These are phyloP conservation scores for Melitaea athalia DNA, from an alignment of 2,888 invertebrate genomes.

Conservation along the genomic window DNA sequence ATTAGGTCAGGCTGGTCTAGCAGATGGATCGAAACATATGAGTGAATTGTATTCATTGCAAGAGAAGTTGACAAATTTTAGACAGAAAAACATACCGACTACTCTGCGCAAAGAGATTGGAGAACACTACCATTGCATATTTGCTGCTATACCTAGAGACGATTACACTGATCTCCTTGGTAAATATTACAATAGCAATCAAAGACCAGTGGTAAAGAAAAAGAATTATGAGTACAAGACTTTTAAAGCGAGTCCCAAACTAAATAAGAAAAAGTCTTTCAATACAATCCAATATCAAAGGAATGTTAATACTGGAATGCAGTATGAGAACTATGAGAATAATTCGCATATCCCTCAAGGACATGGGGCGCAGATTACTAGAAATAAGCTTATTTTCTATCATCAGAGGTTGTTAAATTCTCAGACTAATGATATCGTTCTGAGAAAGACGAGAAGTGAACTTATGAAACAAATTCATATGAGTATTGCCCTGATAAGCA, in stretches of 20 bases:
- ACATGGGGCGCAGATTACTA: conserved; percentile 36
- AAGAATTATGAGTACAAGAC: conserved; percentile 48
- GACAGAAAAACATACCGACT: conserved; percentile 57
- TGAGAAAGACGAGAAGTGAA: conserved; percentile 51
- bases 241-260: conserved; percentile 43
- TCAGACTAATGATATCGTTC: conserved; percentile 46
- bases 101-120: conserved; percentile 76
- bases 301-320: conserved; percentile 22
- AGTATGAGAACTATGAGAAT: conserved; percentile 28
- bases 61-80: conserved; percentile 57
- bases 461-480: conserved; percentile 54
- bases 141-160: conserved; percentile 67
- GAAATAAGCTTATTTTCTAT: conserved; percentile 52
- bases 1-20: conserved; percentile 82
- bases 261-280: conserved; percentile 45
- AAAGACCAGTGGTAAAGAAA: conserved; percentile 38
- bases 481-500: conserved; percentile 51
- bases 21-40: conserved; percentile 74
- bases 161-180: conserved; percentile 67
- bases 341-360: neutral
- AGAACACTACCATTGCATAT: conserved; percentile 77
- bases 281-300: conserved; percentile 46
- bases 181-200: conserved; percentile 53
- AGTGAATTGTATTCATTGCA: conserved; percentile 65
- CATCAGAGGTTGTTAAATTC: conserved; percentile 50